Conservation (phyloP, 2,113 vertebrate genomes). For the Camelus bactrianus region DNA sequence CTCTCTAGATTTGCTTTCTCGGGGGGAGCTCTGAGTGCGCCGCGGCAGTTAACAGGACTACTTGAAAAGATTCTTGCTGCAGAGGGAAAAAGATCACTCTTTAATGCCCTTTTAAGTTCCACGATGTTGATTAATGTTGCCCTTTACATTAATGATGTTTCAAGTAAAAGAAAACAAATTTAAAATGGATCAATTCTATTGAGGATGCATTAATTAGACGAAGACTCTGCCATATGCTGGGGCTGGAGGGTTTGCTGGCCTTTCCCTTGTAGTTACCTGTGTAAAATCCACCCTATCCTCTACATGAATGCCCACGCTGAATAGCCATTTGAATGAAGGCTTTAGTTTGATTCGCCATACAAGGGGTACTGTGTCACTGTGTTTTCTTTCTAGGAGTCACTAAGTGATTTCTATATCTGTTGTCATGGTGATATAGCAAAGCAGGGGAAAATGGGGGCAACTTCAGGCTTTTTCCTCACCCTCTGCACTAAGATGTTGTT, state of each 20-base stretch:
- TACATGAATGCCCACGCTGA: constrained; percentile 95
- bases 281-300: constrained; percentile 94
- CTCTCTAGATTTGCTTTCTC: constrained; percentile 95
- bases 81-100: constrained; percentile 87
- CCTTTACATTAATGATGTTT: constrained; percentile 93
- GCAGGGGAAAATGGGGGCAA: constrained; percentile 96
- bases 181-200: constrained; percentile 94
- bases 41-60: constrained; percentile 82
- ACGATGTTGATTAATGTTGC: constrained; percentile 93
- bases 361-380: constrained; percentile 96
- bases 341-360: constrained; percentile 95
- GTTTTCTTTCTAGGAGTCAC: constrained; percentile 97
- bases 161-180: constrained; percentile 94
- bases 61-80: constrained; percentile 90
- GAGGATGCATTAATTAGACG: constrained; percentile 92
- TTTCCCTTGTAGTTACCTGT: constrained; percentile 94
- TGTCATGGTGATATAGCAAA: constrained; percentile 97
- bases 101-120: constrained; percentile 92
- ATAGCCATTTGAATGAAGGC: constrained; percentile 94
- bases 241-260: constrained; percentile 91
- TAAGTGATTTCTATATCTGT: constrained; percentile 99
- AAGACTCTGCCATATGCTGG: constrained; percentile 90
- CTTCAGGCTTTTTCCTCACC: constrained; percentile 94
- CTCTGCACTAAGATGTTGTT: constrained; percentile 92
- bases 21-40: constrained; percentile 65